phyloP scores from a whole-genome alignment of 1,140 invertebrate genomes.

The Vanessa tameamea region DNA sequence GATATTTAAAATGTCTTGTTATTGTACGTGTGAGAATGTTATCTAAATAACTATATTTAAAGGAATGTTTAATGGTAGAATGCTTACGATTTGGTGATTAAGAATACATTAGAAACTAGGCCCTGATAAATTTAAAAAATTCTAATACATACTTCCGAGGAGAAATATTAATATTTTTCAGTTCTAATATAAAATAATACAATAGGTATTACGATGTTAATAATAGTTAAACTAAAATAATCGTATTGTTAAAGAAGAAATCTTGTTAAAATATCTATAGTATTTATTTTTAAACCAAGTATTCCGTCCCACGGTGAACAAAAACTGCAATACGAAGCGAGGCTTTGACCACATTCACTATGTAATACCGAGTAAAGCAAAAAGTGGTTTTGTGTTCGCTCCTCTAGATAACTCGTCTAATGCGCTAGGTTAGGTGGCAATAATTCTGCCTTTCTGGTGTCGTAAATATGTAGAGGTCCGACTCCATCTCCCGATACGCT shows the following conservation, averaged over 20 bases:
- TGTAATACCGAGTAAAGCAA: constrained; percentile 43
- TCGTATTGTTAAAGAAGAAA: background rate
- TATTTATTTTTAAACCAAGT: constrained; percentile 20
- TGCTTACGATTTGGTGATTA: no score
- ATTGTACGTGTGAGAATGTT: no score
- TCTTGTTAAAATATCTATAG: background rate
- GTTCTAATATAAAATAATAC: no score
- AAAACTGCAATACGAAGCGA: constrained; percentile 37
- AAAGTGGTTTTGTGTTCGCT: constrained; percentile 50
- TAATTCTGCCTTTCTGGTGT: constrained; percentile 37
- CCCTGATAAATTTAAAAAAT: no score
- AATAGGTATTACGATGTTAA: no score
- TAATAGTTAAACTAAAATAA: no score
- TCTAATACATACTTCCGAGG: no score
- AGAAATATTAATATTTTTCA: no score
- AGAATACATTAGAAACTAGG: no score
- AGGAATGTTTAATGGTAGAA: no score
- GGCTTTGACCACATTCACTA: constrained; percentile 45
- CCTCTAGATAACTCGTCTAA: constrained; percentile 46
- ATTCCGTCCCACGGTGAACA: constrained; percentile 31
- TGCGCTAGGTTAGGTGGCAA: constrained; percentile 43
- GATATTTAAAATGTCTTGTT: no score
- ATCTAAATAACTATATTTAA: no score
- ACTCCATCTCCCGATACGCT: constrained; percentile 21
- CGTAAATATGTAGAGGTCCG: constrained; percentile 27